Evolutionary conservation across 2,888 invertebrate species (phyloP).

Genomic region (Hesperia comma): DNA sequence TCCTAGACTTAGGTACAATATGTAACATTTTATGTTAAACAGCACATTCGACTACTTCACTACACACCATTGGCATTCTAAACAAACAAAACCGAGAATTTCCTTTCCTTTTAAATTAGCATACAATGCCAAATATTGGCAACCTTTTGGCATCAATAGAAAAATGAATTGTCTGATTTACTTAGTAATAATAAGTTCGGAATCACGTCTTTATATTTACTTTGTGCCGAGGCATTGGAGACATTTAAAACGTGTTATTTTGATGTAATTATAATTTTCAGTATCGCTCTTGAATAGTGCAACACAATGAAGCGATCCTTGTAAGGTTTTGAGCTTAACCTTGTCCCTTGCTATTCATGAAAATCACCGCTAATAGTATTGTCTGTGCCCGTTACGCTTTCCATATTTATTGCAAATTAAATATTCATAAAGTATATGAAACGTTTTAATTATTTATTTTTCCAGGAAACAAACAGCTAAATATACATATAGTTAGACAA

Average conservation of each 20-base stretch:
- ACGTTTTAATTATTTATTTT: too few species aligned
- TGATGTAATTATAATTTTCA: background rate
- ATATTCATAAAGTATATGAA: background rate
- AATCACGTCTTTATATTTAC: conserved; percentile 17
- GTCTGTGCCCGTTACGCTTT: background rate
- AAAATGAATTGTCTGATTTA: conserved; percentile 12
- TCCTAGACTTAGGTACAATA: too few species aligned
- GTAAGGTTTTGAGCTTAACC: conserved; percentile 1
- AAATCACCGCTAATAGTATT: background rate
- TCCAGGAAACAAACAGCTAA: too few species aligned
- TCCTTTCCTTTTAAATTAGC: conserved; percentile 11
- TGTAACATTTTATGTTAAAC: too few species aligned
- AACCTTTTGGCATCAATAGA: conserved; percentile 19
- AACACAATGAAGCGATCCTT: conserved; percentile 1
- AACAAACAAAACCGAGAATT: conserved; percentile 1
- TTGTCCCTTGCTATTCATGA: conserved; percentile 3
- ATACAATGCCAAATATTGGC: conserved; percentile 19
- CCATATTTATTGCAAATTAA: background rate
- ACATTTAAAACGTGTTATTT: conserved; percentile 10
- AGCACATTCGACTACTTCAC: too few species aligned
- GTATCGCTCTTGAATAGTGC: background rate
- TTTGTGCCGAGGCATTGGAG: conserved; percentile 10
- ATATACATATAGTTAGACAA: too few species aligned
- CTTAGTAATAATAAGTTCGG: background rate
- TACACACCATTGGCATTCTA: background rate